Evolutionary conservation across 2,888 invertebrate species (phyloP).

Genomic region (Drosophila antonietae): DNA sequence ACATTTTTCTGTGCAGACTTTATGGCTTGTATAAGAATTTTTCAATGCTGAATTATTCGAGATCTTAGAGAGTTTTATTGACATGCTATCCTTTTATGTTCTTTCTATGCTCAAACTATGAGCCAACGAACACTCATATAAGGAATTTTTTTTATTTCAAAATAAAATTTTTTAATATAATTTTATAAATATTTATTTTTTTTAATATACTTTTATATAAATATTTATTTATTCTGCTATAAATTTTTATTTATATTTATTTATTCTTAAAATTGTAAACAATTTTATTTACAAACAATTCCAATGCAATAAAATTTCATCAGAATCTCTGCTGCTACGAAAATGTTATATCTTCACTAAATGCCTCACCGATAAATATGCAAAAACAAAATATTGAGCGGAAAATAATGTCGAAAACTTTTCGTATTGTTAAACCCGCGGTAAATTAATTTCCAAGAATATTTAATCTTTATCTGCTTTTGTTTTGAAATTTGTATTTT

Average conservation of each 20-base stretch:
- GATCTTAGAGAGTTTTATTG: too few relatives aligned
- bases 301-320: not conserved
- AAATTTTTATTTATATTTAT: too few relatives aligned
- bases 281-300: not conserved
- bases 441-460: slow-evolving; percentile 1
- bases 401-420: not conserved
- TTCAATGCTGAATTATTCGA: too few relatives aligned
- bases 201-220: too few relatives aligned
- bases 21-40: too few relatives aligned
- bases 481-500: not conserved
- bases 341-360: not conserved
- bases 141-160: not conserved
- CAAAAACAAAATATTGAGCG: not conserved
- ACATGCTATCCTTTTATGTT: too few relatives aligned
- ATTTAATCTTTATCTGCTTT: slow-evolving; percentile 6
- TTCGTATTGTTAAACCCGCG: not conserved
- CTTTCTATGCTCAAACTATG: too few relatives aligned
- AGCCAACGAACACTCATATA: not conserved
- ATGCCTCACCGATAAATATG: not conserved
- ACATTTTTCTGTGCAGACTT: too few relatives aligned
- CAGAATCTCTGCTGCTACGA: not conserved
- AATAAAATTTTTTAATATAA: too few relatives aligned
- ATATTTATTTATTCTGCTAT: too few relatives aligned
- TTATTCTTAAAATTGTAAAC: too few relatives aligned
- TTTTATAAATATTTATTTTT: too few relatives aligned